Evolutionary conservation across 2,888 invertebrate genomes (phyloP), one percentile per base, ranked within the genome.

Genomic region (Drosophila tanythrix): DNA sequence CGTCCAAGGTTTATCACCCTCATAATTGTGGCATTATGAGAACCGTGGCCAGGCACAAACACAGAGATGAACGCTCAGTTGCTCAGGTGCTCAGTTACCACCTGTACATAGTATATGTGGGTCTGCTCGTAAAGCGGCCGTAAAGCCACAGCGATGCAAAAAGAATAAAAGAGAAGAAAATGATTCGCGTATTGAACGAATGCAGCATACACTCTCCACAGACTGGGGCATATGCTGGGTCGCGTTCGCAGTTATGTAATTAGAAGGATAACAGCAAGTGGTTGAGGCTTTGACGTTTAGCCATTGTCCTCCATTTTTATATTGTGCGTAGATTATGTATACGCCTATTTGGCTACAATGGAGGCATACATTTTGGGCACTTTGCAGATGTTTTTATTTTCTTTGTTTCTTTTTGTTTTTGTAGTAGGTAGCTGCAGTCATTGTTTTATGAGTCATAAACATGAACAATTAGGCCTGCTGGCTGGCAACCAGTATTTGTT

Each of bases 381-480:
- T 79, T 81, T 61, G 74, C 71, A 73, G 71, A 72, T 75, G 77
- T 60, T 56, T 57, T 67, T 25, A 1, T 67, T 31, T 29, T 33
- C 29, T 46, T 36, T 43, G 3, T 53, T 53, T 25, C 15, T 21
- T 31, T 38, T n/a, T 35, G 35, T 51, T 38, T 65, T 46, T 46
- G 46, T 15, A 46, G 36, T 15, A 58, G 56, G 62, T 69, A 43
- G 63, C 73, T 77, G 75, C 75, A 84, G 86, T 82, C 84, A 89
- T 83, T 86, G 86, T 84, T 89, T 90, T 90, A 89, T 75, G 83
- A 77, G 72, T 76, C 88, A 89, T 89, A 83, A 90, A 90, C 81
- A 76, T 90, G 76, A 84, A 86, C 90, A 90, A 90, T 89, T 86
- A 90, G 84, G 76, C 70, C 57, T 65, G 36, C 7, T 43, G 61